These are phyloP conservation scores for Coptodon rendalli DNA, from an alignment of 2,113 vertebrate genomes.

Conservation along the genomic window DNA sequence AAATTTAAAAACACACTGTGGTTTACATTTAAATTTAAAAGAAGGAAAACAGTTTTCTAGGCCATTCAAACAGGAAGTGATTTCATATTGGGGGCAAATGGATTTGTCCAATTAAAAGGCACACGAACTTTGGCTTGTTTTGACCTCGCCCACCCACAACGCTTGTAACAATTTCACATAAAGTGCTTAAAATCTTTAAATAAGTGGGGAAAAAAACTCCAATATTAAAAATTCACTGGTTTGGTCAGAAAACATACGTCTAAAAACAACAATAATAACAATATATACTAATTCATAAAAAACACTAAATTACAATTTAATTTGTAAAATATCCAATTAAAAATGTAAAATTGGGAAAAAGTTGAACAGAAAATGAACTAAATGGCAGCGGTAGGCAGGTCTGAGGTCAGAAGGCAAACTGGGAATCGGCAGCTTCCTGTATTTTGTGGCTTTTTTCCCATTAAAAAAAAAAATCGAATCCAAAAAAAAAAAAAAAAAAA, in stretches of 20 bases:
- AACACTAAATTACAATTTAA: background rate
- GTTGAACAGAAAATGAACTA: background rate
- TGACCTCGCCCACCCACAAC: background rate
- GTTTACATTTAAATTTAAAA: background rate
- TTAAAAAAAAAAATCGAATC: background rate
- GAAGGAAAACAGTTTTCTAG: background rate
- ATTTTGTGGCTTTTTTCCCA: constrained; percentile 13
- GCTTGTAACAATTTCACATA: background rate
- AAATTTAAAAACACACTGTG: background rate
- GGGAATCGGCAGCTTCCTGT: constrained; percentile 10
- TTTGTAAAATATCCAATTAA: background rate
- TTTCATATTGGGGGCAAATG: background rate
- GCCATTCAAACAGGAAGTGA: constrained; percentile 9
- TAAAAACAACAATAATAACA: too few species aligned
- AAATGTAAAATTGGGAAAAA: background rate
- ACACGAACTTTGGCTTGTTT: constrained; percentile 8
- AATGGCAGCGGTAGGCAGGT: background rate
- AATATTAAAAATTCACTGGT: background rate
- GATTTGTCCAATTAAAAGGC: constrained; percentile 27
- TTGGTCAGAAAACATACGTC: too few species aligned
- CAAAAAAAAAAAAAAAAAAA: background rate
- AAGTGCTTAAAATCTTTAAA: background rate
- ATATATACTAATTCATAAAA: too few species aligned
- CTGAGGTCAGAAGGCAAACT: constrained; percentile 24
- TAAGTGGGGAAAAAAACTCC: background rate